phyloP scores from a whole-genome alignment of 2,113 vertebrate species.

The Falco punctatus region DNA sequence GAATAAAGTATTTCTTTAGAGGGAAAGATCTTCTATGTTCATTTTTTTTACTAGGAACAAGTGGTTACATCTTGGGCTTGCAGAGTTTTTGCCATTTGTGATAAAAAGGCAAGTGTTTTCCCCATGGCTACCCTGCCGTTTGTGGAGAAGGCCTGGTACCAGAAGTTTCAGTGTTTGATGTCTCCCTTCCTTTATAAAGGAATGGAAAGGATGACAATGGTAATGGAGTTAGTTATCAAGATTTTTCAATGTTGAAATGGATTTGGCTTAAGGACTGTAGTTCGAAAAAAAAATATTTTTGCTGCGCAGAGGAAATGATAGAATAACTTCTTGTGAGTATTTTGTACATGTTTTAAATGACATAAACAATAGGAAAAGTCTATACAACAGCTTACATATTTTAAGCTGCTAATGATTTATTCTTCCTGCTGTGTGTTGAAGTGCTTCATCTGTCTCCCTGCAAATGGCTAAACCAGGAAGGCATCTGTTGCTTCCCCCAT shows the following conservation, averaged over 20 bases:
- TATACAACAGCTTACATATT: not conserved
- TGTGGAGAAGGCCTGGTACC: not conserved
- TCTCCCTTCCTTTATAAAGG: not conserved
- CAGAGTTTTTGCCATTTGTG: not conserved
- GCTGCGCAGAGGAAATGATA: not conserved
- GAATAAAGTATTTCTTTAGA: not conserved
- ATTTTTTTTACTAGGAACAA: not conserved
- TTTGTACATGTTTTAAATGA: not conserved
- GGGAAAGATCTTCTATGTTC: not conserved
- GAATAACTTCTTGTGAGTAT: not conserved
- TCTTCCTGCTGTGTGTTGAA: not conserved
- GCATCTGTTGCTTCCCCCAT: not conserved
- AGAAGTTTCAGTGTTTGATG: not conserved
- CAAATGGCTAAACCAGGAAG: not conserved
- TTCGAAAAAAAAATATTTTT: not conserved
- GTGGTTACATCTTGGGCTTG: not conserved
- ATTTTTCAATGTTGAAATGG: not conserved
- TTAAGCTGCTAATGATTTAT: not conserved
- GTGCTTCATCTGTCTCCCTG: not conserved
- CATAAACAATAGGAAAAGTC: not conserved
- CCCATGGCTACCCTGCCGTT: not conserved
- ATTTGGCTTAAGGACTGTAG: not conserved
- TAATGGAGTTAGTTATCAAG: not conserved
- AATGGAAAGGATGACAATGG: accelerated
- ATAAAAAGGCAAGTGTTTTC: not conserved